These are phyloP conservation scores for Malurus splendens DNA, from an alignment of 2,797 vertebrate genomes.

Conservation along the genomic window DNA sequence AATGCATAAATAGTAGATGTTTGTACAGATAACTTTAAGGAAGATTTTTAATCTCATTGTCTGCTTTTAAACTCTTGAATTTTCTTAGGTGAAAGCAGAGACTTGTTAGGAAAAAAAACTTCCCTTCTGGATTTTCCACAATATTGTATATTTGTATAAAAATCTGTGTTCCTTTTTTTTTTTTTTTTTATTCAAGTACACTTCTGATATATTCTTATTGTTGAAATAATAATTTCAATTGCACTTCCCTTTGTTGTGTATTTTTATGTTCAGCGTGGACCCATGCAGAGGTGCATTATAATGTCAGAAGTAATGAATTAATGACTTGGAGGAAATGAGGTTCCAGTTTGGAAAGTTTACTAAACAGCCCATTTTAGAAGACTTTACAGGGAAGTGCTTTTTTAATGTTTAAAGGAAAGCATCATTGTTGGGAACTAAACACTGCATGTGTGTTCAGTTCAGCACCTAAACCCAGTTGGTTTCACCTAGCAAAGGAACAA, in stretches of 20 bases:
- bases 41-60: background rate
- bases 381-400: background rate
- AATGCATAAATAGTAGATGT: background rate
- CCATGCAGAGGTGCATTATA: background rate
- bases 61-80: background rate
- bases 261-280: background rate
- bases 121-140: background rate
- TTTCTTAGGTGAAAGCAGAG: background rate
- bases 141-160: background rate
- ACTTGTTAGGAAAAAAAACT: background rate
- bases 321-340: background rate
- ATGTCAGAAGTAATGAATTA: background rate
- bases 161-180: background rate
- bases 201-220: background rate
- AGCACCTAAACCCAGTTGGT: background rate
- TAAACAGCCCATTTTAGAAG: background rate
- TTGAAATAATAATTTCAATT: background rate
- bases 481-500: background rate
- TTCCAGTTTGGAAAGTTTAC: background rate
- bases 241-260: background rate
- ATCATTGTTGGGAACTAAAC: background rate
- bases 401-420: background rate
- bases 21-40: background rate
- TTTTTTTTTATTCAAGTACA: background rate
- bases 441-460: background rate